Percentiles rank a stretch among this genome's conserved stretches.
Conservation (phyloP, 2,113 vertebrate genomes). For the Perca schrenkii region DNA sequence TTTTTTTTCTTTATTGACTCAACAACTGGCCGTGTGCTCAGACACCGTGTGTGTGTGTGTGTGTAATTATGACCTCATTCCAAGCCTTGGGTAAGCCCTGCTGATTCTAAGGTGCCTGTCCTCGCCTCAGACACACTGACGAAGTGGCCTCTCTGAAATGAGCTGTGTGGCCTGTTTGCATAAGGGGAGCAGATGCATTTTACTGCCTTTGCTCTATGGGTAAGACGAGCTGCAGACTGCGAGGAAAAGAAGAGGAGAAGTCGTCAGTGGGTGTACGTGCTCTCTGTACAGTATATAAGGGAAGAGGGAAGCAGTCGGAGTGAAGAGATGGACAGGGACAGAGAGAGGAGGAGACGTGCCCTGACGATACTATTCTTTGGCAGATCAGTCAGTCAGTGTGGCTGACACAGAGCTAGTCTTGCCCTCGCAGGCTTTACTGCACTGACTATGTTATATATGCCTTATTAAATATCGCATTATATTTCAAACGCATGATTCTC, state of each 20-base stretch:
- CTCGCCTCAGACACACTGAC: slow-evolving; percentile 57
- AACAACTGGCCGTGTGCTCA: slow-evolving; percentile 65
- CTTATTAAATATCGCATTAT: slow-evolving; percentile 62
- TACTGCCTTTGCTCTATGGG: slow-evolving; percentile 63
- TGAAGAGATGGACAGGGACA: slow-evolving; percentile 7
- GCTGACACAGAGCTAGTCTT: slow-evolving; percentile 46
- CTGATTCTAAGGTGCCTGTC: slow-evolving; percentile 66
- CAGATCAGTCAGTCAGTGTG: slow-evolving; percentile 36
- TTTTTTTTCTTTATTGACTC: slow-evolving; percentile 77
- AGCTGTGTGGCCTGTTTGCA: slow-evolving; percentile 66
- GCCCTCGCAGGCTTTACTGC: slow-evolving; percentile 53
- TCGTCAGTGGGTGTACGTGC: background rate
- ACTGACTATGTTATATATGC: slow-evolving; percentile 47
- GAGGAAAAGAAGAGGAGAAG: slow-evolving; percentile 35
- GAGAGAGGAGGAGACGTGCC: slow-evolving; percentile 25
- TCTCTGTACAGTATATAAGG: slow-evolving; percentile 8
- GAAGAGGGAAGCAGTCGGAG: slow-evolving; percentile 1
- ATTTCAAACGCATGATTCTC: slow-evolving; percentile 55
- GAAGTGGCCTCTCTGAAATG: slow-evolving; percentile 68
- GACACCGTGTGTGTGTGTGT: slow-evolving; percentile 12
- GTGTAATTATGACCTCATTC: slow-evolving; percentile 66
- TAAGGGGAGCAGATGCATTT: slow-evolving; percentile 60
- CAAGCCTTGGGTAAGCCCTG: slow-evolving; percentile 62
- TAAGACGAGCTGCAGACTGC: slow-evolving; percentile 60
- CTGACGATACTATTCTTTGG: slow-evolving; percentile 37